Evolutionary conservation across 1,140 invertebrate species (phyloP).

Genomic region (Drosophila orosa): DNA sequence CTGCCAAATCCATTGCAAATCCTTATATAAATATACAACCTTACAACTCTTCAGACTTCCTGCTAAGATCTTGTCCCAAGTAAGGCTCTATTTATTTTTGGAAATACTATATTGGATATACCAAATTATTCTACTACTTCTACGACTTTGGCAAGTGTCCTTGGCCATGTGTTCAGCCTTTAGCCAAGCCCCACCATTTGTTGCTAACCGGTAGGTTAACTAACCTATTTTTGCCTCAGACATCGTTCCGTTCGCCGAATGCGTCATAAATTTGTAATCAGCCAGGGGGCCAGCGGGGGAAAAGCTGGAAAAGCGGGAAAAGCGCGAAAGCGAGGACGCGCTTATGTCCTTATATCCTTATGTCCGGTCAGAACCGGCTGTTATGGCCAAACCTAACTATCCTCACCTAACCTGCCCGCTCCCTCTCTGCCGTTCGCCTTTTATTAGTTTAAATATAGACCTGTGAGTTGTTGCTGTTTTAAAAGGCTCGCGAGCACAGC

Average conservation of each 20-base stretch:
- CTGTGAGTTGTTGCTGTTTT: slow-evolving; percentile 55
- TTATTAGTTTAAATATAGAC: slow-evolving; percentile 82
- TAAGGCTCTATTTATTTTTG: too few relatives aligned
- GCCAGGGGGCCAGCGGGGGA: slow-evolving; percentile 9
- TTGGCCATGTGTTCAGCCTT: not conserved
- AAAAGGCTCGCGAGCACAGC: slow-evolving; percentile 22
- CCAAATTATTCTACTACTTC: not conserved
- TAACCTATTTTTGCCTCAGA: slow-evolving; percentile 16
- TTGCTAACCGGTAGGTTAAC: slow-evolving; percentile 19
- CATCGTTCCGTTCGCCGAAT: slow-evolving; percentile 19
- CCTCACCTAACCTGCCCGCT: slow-evolving; percentile 7
- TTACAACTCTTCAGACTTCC: not conserved
- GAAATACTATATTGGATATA: too few relatives aligned
- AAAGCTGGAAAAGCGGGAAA: too few relatives aligned
- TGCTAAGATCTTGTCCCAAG: not conserved
- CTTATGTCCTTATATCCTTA: slow-evolving; percentile 10
- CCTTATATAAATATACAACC: not conserved
- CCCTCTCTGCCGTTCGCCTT: slow-evolving; percentile 55
- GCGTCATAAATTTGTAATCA: slow-evolving; percentile 61
- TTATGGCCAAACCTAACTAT: slow-evolving; percentile 28
- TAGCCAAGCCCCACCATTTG: not conserved
- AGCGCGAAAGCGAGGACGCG: slow-evolving; percentile 21
- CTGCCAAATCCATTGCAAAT: too few relatives aligned
- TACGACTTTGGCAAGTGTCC: not conserved
- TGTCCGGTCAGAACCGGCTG: slow-evolving; percentile 44